These are phyloP conservation scores for Hyaena hyaena DNA, from an alignment of 2,113 vertebrate genomes.

Conservation along the genomic window DNA sequence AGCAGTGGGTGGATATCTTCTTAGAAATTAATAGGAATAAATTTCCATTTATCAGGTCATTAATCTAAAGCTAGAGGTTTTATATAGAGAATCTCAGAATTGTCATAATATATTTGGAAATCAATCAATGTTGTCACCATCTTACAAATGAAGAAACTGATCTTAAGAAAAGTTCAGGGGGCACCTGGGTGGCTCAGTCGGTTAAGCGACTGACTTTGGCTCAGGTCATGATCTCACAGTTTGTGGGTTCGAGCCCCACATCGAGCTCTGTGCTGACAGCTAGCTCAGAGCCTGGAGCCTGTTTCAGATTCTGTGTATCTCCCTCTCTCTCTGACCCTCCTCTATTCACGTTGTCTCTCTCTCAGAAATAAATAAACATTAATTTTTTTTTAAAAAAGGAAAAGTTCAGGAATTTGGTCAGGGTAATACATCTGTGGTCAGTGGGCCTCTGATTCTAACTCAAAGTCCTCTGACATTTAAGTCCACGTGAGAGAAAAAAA, in stretches of 20 bases:
- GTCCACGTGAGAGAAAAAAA: neutral
- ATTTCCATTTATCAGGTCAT: neutral
- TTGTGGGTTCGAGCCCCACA: no score
- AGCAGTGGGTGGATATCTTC: neutral
- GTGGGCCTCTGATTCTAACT: neutral
- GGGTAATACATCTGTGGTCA: neutral
- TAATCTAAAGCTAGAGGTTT: neutral
- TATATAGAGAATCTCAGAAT: neutral
- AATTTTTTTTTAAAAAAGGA: no score
- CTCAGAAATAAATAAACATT: no score
- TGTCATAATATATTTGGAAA: neutral
- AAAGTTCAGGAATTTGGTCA: neutral
- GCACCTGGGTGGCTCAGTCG: no score
- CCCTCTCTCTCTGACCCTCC: no score
- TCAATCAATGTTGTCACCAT: neutral
- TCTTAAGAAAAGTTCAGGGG: neutral
- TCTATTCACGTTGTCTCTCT: no score
- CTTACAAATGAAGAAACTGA: neutral
- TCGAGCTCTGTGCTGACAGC: no score
- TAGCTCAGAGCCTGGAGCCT: no score
- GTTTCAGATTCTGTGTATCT: no score
- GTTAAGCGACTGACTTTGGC: no score
- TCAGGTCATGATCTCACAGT: no score
- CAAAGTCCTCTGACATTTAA: neutral
- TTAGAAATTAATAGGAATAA: neutral